Conservation (phyloP, 2,113 vertebrate genomes). For the Heteronetta atricapilla region DNA sequence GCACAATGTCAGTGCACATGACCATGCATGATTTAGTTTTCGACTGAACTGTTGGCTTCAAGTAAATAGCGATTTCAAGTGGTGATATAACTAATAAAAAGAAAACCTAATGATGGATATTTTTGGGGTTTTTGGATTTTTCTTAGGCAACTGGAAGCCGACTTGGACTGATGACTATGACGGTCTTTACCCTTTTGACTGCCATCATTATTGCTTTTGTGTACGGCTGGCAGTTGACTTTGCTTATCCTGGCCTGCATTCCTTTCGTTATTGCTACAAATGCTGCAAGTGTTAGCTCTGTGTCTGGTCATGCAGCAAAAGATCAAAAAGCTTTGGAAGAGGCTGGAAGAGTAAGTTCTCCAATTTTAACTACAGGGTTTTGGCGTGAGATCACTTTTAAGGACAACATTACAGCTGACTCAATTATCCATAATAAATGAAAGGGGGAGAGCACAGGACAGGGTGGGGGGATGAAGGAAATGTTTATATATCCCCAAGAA, state of each 20-base stretch:
- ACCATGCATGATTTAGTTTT: rapidly evolving
- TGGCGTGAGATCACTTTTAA: background rate
- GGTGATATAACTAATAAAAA: background rate
- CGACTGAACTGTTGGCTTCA: background rate
- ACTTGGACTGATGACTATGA: slow-evolving; percentile 65
- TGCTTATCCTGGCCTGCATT: slow-evolving; percentile 76
- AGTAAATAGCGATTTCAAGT: background rate
- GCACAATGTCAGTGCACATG: rapidly evolving
- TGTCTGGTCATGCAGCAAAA: slow-evolving; percentile 74
- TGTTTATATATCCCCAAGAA: background rate
- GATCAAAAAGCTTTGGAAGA: slow-evolving; percentile 79
- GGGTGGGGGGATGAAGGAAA: background rate
- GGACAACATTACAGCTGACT: background rate
- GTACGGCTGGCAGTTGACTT: slow-evolving; percentile 77
- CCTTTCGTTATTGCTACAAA: slow-evolving; percentile 74
- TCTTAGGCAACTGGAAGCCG: slow-evolving; percentile 72
- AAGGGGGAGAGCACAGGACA: background rate
- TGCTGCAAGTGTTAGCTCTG: slow-evolving; percentile 65
- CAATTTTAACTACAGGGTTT: background rate
- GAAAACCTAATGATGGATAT: background rate
- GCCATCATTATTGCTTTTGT: slow-evolving; percentile 75
- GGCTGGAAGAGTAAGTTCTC: slow-evolving; percentile 75
- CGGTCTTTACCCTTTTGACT: slow-evolving; percentile 50
- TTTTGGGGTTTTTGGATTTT: slow-evolving; percentile 17
- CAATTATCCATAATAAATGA: background rate